These are phyloP conservation scores for Drosophila grimshawi DNA, from an alignment of 1,140 invertebrate genomes.

Conservation along the genomic window DNA sequence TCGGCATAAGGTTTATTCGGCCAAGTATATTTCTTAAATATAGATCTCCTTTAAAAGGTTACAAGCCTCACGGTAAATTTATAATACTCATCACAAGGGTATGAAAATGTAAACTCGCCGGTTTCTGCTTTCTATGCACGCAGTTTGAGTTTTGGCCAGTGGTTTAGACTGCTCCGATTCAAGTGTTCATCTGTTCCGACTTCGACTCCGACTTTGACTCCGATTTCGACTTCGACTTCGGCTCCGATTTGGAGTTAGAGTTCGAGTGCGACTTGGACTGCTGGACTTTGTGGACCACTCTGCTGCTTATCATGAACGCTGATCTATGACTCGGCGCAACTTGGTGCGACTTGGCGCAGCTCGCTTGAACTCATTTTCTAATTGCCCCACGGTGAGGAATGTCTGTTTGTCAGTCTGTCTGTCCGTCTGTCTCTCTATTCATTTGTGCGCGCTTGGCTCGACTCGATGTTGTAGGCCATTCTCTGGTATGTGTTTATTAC, in stretches of 20 bases:
- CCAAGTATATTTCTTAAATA: too few species aligned
- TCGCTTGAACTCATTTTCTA: constrained; percentile 80
- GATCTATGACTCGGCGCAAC: constrained; percentile 73
- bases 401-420: constrained; percentile 60
- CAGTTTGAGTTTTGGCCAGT: constrained; percentile 14
- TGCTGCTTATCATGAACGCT: constrained; percentile 75
- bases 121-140: constrained; percentile 61
- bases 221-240: background rate
- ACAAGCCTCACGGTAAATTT: too few species aligned
- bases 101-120: constrained; percentile 22
- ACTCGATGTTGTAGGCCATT: constrained; percentile 19
- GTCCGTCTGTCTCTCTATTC: constrained; percentile 73
- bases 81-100: too few species aligned
- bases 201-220: constrained; percentile 13
- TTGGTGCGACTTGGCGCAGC: constrained; percentile 56
- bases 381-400: constrained; percentile 79
- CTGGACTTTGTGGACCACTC: background rate
- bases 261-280: background rate
- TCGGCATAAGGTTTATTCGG: too few species aligned
- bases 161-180: constrained; percentile 15
- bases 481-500: constrained; percentile 59
- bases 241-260: background rate
- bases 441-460: constrained; percentile 28
- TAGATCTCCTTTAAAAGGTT: too few species aligned
- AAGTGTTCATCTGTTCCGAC: background rate